Conservation (phyloP, 2,888 invertebrate species). For the Diloba caeruleocephala region DNA sequence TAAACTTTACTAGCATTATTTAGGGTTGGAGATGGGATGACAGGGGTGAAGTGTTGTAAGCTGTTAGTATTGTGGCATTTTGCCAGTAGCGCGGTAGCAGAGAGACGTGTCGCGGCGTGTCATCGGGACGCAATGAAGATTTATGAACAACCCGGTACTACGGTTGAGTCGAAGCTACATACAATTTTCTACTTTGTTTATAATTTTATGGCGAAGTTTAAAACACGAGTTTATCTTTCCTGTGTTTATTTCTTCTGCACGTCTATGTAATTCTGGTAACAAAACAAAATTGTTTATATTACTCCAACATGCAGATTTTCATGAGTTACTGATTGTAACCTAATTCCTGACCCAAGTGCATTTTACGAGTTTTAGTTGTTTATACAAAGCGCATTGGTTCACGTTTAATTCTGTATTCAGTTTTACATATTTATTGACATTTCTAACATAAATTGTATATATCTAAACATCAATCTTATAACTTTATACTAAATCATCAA, state of each 20-base stretch:
- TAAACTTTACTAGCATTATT: constrained; percentile 31
- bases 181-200: constrained; percentile 74
- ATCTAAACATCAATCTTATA: no score
- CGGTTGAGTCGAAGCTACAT: constrained; percentile 74
- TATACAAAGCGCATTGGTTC: constrained; percentile 22
- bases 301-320: constrained; percentile 40
- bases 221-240: constrained; percentile 58
- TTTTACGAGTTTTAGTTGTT: constrained; percentile 42
- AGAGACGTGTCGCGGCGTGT: constrained; percentile 88
- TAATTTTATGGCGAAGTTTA: constrained; percentile 68
- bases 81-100: constrained; percentile 83
- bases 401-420: constrained; percentile 22
- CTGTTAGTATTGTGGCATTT: constrained; percentile 60
- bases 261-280: constrained; percentile 49
- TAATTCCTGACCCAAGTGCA: constrained; percentile 41
- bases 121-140: constrained; percentile 89
- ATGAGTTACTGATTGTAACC: constrained; percentile 42
- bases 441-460: no score
- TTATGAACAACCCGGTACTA: constrained; percentile 84
- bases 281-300: constrained; percentile 51
- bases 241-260: constrained; percentile 55
- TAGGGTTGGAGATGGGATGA: constrained; percentile 57
- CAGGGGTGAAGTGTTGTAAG: constrained; percentile 57
- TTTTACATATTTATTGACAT: constrained; percentile 1
- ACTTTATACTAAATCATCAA: no score